Conservation (phyloP, 2,797 vertebrate species). For the Pseudotriccus pelzelni region DNA sequence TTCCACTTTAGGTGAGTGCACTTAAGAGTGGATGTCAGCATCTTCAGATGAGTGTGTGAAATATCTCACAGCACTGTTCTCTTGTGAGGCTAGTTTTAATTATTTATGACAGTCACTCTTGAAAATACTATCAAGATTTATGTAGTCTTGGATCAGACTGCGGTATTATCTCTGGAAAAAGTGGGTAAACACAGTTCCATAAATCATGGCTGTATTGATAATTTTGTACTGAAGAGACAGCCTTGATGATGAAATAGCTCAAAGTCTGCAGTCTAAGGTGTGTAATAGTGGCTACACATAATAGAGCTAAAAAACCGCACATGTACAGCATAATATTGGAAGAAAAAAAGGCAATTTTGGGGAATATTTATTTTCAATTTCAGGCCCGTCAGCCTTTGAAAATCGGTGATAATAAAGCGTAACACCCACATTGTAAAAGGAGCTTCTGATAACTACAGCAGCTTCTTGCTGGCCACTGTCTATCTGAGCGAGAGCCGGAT, state of each 20-base stretch:
- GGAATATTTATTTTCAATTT: slow-evolving; percentile 39
- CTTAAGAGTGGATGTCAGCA: not conserved
- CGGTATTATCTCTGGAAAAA: not conserved
- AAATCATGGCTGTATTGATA: not conserved
- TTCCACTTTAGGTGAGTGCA: slow-evolving; percentile 3
- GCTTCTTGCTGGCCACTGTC: not conserved
- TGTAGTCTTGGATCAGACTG: not conserved
- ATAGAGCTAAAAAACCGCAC: not conserved
- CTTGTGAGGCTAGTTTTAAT: slow-evolving; percentile 41
- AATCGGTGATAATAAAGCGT: not conserved
- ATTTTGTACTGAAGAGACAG: not conserved
- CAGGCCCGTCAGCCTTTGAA: slow-evolving; percentile 16
- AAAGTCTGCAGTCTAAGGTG: not conserved
- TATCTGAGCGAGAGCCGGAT: not conserved
- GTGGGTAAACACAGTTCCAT: not conserved
- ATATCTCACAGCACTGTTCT: not conserved
- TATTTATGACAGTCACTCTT: slow-evolving; percentile 30
- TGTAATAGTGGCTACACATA: not conserved
- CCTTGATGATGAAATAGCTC: not conserved
- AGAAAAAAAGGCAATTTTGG: not conserved
- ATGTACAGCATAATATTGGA: not conserved
- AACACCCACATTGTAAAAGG: not conserved
- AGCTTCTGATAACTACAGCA: not conserved
- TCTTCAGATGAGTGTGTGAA: not conserved
- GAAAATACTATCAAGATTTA: slow-evolving; percentile 3